Conservation (phyloP, 2,113 vertebrate species). For the Bubo blakistoni region DNA sequence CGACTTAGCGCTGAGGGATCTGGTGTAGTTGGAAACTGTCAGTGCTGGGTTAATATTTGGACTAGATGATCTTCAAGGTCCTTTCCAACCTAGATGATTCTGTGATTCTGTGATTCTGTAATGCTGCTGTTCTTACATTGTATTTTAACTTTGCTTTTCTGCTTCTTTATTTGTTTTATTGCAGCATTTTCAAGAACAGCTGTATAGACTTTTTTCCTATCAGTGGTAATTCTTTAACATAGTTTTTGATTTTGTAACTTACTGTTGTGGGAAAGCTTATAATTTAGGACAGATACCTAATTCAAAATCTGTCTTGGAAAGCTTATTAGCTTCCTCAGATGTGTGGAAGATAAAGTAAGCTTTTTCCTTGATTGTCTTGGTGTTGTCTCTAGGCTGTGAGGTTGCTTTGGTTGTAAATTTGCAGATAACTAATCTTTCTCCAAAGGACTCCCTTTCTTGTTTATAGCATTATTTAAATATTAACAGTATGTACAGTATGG, state of each 20-base stretch:
- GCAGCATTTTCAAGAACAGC: background rate
- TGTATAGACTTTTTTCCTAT: background rate
- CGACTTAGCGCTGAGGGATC: no score
- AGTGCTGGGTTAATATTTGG: no score
- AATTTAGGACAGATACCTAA: background rate
- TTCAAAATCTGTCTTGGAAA: background rate
- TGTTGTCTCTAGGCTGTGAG: background rate
- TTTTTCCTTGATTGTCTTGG: background rate
- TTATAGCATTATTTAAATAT: background rate
- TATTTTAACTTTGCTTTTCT: background rate
- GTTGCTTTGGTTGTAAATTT: background rate
- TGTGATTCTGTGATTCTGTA: background rate
- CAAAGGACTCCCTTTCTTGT: background rate
- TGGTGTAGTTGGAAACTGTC: no score
- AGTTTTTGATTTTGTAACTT: background rate
- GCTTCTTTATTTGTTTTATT: background rate
- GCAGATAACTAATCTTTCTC: background rate
- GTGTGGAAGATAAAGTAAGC: background rate
- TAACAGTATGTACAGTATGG: accelerated
- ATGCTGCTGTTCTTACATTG: background rate
- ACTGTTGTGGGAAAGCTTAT: background rate
- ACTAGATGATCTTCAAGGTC: no score
- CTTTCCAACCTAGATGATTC: no score
- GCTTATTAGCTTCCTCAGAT: background rate
- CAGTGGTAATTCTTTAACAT: background rate